phyloP scores from a whole-genome alignment of 2,888 invertebrate genomes.

The Monoplex corrugatus region DNA sequence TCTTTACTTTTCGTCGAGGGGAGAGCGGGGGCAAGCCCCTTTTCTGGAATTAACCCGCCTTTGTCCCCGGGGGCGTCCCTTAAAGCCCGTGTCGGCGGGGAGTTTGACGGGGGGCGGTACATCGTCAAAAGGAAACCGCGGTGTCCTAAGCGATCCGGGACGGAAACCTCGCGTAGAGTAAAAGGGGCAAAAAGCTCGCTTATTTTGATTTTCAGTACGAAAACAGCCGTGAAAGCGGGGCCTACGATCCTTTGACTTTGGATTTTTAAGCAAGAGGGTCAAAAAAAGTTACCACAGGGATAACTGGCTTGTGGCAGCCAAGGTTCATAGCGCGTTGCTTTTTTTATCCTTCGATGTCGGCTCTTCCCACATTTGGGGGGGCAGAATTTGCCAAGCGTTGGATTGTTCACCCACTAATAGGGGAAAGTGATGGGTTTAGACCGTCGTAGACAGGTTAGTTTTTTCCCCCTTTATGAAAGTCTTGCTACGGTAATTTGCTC shows the following conservation, averaged over 20 bases:
- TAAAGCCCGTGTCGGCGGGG: slow-evolving; percentile 85
- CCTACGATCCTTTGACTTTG: slow-evolving; percentile 74
- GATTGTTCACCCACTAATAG: slow-evolving; percentile 69
- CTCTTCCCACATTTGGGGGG: slow-evolving; percentile 89
- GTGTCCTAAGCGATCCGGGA: slow-evolving; percentile 86
- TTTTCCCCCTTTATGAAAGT: slow-evolving; percentile 29
- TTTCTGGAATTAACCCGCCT: not conserved
- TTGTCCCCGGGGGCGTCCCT: slow-evolving; percentile 82
- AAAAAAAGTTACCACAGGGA: slow-evolving; percentile 87
- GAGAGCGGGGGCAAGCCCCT: not conserved
- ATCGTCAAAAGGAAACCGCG: slow-evolving; percentile 85
- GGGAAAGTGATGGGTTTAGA: slow-evolving; percentile 78
- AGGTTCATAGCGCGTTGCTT: slow-evolving; percentile 86
- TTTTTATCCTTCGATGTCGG: slow-evolving; percentile 86
- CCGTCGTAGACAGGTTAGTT: slow-evolving; percentile 48
- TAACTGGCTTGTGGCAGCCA: slow-evolving; percentile 86
- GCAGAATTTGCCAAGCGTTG: slow-evolving; percentile 87
- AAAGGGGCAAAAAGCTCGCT: slow-evolving; percentile 85
- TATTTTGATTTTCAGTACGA: slow-evolving; percentile 86
- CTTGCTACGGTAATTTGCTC: not conserved
- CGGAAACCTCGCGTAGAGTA: slow-evolving; percentile 84
- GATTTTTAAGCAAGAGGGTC: slow-evolving; percentile 86
- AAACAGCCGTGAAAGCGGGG: slow-evolving; percentile 83
- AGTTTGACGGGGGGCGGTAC: slow-evolving; percentile 86
- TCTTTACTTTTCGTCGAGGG: not conserved